phyloP scores from a whole-genome alignment of 2,888 invertebrate genomes.

The Galeruca laticollis region DNA sequence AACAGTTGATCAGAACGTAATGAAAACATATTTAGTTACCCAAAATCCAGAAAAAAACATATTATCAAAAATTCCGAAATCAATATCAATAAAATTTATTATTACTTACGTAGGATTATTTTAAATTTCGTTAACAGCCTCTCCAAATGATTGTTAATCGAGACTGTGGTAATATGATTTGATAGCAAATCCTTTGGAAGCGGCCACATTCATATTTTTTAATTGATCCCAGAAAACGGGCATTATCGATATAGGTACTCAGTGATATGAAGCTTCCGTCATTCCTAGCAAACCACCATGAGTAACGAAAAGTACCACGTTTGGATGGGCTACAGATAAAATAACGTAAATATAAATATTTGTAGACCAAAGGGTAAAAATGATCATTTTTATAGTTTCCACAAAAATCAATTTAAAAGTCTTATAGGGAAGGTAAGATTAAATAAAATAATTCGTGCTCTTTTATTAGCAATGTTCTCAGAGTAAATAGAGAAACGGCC shows the following conservation, averaged over 20 bases:
- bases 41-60: too few relatives aligned
- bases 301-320: conserved; percentile 30
- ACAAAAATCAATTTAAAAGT: too few relatives aligned
- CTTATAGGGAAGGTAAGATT: too few relatives aligned
- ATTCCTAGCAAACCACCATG: conserved; percentile 33
- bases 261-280: conserved; percentile 30
- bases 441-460: too few relatives aligned
- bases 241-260: conserved; percentile 32
- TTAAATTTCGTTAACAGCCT: conserved; percentile 25
- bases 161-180: conserved; percentile 17
- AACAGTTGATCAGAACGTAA: too few relatives aligned
- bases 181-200: conserved; percentile 25
- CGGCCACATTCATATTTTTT: conserved; percentile 18
- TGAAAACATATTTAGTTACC: too few relatives aligned
- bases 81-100: too few relatives aligned
- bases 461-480: too few relatives aligned
- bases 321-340: conserved; percentile 32
- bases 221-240: conserved; percentile 35
- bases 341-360: too few relatives aligned
- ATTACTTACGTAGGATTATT: conserved; percentile 32
- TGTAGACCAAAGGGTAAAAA: too few relatives aligned
- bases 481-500: too few relatives aligned
- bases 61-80: too few relatives aligned
- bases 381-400: not conserved
- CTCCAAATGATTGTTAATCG: conserved; percentile 11